A percentile compares a stretch with the other conserved stretches of the same genome.
phyloP scores from a whole-genome alignment of 2,797 vertebrate species.

The Platyrinchus mystaceus region DNA sequence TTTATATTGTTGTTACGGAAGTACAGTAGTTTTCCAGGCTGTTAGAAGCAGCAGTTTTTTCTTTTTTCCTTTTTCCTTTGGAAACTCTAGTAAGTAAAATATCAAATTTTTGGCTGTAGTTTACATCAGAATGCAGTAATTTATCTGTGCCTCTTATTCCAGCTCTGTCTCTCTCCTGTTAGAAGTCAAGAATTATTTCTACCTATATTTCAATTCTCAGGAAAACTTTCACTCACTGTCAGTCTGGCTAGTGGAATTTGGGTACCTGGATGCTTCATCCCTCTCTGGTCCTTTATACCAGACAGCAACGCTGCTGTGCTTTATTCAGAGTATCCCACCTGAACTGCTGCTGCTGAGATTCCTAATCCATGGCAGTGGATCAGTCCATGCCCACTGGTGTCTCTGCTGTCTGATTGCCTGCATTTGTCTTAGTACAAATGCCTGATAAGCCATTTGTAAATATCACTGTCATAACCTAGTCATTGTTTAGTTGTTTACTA shows the following conservation, averaged over 20 bases:
- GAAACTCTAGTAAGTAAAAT: background rate
- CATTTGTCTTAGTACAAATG: background rate
- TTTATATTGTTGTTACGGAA: constrained; percentile 6
- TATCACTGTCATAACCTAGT: background rate
- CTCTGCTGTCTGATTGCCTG: background rate
- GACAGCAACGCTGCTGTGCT: background rate
- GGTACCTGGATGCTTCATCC: background rate
- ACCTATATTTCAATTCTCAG: background rate
- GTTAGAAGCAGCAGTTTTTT: background rate
- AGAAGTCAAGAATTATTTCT: background rate
- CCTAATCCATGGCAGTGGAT: background rate
- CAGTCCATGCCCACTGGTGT: fast-evolving
- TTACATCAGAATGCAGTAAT: background rate
- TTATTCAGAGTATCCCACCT: background rate
- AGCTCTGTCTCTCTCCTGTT: background rate
- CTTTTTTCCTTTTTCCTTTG: background rate
- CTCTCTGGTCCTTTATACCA: background rate
- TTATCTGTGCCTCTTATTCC: background rate
- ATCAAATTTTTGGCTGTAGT: background rate
- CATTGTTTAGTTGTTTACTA: background rate
- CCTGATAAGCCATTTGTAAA: background rate
- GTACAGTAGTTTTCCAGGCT: constrained; percentile 6
- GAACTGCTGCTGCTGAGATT: background rate
- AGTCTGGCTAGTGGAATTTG: background rate
- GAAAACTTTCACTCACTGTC: background rate